Base-by-base conservation (phyloP, 2,113 vertebrate genomes). In the Campylomormyrus tamandua region DNA sequence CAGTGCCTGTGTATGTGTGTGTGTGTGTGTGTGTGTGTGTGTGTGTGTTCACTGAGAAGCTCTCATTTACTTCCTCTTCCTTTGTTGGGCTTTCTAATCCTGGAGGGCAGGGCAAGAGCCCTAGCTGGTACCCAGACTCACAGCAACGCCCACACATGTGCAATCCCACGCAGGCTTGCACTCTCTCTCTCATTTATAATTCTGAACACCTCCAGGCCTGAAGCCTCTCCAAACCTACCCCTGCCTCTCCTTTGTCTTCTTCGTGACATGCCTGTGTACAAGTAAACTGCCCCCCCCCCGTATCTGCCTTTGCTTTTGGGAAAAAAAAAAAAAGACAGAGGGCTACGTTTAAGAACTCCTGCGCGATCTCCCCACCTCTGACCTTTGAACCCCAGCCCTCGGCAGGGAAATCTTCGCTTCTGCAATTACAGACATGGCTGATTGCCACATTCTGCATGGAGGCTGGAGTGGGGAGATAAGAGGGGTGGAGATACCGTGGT, bases 41-140 rank as follows among this genome's bases (percentile, higher is more conserved):
- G 89, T 90, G 46, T n/a, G 88, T 83, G 80, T 89, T 15, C 2
- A 46, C 21, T 6, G 42, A 84, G 45, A 21, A 84, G 21, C 83
- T 84, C 83, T 10, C 88, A 89, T 66, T 83, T 91, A 85, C 49
- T 42, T 53, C 39, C 31, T 45, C 48, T 31, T 58, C 49, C 21
- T 53, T 56, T 39, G 50, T 45, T 13, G 50, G 27, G 27, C 50
- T 35, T 62, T 39, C 42, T 56, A 53, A 53, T 52, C n/a, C 85
- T 39, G 31, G 24, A 53, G 49, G 85, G 50, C 83, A 86, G 50
- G 85, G 17, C 50, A 87, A 35, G 27, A 87, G 80, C 27, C 17
- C 27, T 13, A 50, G 27, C 50, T 46, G 48, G 42, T 48, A 1
- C 80, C 83, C 89, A 86, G 53, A 58, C 31, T 8, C 39, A 1